A percentile compares a stretch with the other conserved stretches of the same genome.
Conservation (phyloP, 2,888 invertebrate genomes). For the Leptinotarsa juncta region DNA sequence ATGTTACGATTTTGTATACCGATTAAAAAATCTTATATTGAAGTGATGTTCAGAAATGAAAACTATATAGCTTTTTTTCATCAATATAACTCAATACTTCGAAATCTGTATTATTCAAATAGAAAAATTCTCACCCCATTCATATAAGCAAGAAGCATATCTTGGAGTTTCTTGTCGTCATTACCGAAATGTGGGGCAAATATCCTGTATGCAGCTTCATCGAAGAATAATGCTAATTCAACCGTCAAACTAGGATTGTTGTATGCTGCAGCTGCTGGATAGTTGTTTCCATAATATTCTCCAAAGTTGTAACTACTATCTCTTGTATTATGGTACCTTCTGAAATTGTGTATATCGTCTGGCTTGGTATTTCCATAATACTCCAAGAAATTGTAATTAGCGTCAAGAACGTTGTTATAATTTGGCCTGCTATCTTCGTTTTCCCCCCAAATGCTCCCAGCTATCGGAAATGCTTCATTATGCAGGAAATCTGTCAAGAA, state of each 20-base stretch:
- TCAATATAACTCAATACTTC: too few relatives aligned
- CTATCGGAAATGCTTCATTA: conserved; percentile 62
- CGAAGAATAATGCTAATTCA: conserved; percentile 81
- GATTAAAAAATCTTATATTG: too few relatives aligned
- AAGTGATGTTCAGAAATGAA: too few relatives aligned
- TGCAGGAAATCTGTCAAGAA: conserved; percentile 63
- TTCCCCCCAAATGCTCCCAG: conserved; percentile 43
- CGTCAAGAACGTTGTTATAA: conserved; percentile 29
- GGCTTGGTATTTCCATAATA: neutral
- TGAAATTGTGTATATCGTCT: neutral
- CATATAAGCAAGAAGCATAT: conserved; percentile 83
- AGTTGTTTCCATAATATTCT: conserved; percentile 6
- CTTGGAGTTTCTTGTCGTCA: conserved; percentile 74
- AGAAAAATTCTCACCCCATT: conserved; percentile 72
- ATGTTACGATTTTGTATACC: too few relatives aligned
- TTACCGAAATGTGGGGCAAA: conserved; percentile 77
- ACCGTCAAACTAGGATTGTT: conserved; percentile 67
- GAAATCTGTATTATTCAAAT: too few relatives aligned
- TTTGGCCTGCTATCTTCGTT: conserved; percentile 39
- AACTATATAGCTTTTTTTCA: too few relatives aligned
- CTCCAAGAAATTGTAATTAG: neutral
- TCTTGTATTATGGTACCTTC: neutral
- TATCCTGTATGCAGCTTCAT: conserved; percentile 78
- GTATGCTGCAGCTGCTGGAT: conserved; percentile 33
- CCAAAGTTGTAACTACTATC: conserved; percentile 5